Evolutionary conservation across 2,888 invertebrate species (phyloP), one percentile per base, ranked within the genome.

Genomic region (Steinernema carpocapsae): DNA sequence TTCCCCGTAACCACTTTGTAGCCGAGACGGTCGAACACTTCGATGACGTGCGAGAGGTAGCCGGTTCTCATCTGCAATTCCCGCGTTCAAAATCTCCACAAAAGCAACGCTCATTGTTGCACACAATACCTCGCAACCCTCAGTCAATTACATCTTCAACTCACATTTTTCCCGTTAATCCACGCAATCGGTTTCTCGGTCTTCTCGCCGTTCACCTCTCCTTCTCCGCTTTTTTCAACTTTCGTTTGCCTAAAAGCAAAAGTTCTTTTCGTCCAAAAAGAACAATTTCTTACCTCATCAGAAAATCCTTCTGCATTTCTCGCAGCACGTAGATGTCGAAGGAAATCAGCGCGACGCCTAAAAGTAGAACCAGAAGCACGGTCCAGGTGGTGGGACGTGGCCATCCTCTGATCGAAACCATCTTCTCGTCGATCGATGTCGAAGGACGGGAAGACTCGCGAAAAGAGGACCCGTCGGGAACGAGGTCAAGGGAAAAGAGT

Each of bases 11-110:
- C 90, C 79, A 91, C 90, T 74, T 91, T 88, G 84, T 92, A 95
- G 0, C 94, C 95, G 17, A 93, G 88, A 78, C 92, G 90, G 10
- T 92, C 90, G 77, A 97, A 90, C 0, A 94, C 92, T 43, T 91
- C 90, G 84, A 92, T 91, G 0, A 97, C 93, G 88, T 97, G 95
- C 84, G 91, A 91, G 74, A 94, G 89, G 81, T 93, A 91, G 0
- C 93, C 92, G 56, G 91, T 91, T 24, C 81, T 76, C 17, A 79
- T 76, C 86, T 86, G 46, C 24, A 71, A 24, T 51, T 52, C n/a
- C 22, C 72, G n/a, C 14, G 14, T 32, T n/a, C n/a, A n/a, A n/a
- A n/a, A n/a, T n/a, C n/a, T 10, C 24, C 22, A 29, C 6, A 22
- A 42, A 26, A 19, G 26, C 6, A 26, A 59, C 19, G 19, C 42